phyloP scores from a whole-genome alignment of 2,797 vertebrate genomes.

The Mus caroli region DNA sequence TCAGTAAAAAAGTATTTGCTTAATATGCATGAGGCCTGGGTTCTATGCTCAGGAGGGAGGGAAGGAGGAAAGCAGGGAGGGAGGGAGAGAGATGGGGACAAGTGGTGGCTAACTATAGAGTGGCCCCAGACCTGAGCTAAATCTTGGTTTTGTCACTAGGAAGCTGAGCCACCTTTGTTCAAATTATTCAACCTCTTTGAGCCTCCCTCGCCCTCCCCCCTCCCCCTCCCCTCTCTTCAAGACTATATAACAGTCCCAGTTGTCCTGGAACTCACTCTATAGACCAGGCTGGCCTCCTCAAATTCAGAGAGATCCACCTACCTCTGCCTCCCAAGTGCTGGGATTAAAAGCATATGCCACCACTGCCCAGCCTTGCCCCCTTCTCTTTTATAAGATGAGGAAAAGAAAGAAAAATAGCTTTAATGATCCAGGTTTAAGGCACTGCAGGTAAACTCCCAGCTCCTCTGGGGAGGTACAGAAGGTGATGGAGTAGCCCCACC shows the following conservation, averaged over 20 bases:
- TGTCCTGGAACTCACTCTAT: background rate
- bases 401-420: background rate
- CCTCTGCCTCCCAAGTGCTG: background rate
- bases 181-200: constrained; percentile 29
- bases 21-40: background rate
- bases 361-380: background rate
- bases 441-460: background rate
- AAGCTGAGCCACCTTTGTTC: background rate
- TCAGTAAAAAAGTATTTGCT: background rate
- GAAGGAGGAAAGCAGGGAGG: background rate
- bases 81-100: too few species aligned
- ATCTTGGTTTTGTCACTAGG: background rate
- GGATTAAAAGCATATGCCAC: too few species aligned
- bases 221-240: too few species aligned
- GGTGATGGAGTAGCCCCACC: background rate
- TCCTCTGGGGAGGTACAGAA: background rate
- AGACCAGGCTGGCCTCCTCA: background rate
- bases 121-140: background rate
- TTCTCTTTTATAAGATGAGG: constrained; percentile 6
- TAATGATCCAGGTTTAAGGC: constrained; percentile 8
- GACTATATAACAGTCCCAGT: too few species aligned
- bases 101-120: background rate
- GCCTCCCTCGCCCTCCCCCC: too few species aligned
- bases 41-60: background rate
- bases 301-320: background rate